Evolutionary conservation across 2,113 vertebrate species (phyloP), one percentile per base, ranked within the genome.

Genomic region (Channa argus): DNA sequence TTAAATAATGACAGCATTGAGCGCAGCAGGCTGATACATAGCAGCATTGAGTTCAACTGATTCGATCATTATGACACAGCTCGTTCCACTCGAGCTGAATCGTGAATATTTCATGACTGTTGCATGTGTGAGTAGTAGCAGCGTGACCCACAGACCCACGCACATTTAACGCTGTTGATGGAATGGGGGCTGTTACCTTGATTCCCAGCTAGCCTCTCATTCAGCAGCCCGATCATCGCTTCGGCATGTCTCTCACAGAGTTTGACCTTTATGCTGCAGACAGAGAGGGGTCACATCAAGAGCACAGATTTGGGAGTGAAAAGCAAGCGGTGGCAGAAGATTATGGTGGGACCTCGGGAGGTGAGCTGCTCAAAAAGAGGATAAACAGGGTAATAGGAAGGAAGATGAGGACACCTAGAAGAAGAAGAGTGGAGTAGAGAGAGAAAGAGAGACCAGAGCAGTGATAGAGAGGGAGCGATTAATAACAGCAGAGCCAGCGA

Each of bases 71-170:
- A 68, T 85, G 77, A 86, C 89, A 78, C 70, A 51, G 81, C 72
- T 88, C 54, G 4, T 80, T 82, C 66, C 58, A 38, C 62, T 83
- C 80, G 55, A 63, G 74, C 86, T 63, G 55, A 75, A 83, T 54
- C 77, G 83, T 89, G 82, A 90, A 91, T 91, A 74, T 89, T 92
- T 90, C 85, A 91, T 92, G 84, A 85, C 67, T 2, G 10, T 36
- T 8, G 75, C 71, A 71, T 74, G 82, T 52, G 69, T 15, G 69
- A 86, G 63, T 70, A 71, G 76, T 51, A 64, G 54, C 66, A 6
- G 62, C 6, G 24, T 79, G 72, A 82, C 81, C 80, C 43, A 33
- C 54, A 63, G 73, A 87, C 70, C 66, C 60, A 63, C 63, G 63
- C 49, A 7, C 58, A 76, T 63, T 82, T 53, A 49, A 85, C 64